These are phyloP conservation scores for Aplysia californica DNA, from an alignment of 1,140 invertebrate genomes.

Conservation along the genomic window DNA sequence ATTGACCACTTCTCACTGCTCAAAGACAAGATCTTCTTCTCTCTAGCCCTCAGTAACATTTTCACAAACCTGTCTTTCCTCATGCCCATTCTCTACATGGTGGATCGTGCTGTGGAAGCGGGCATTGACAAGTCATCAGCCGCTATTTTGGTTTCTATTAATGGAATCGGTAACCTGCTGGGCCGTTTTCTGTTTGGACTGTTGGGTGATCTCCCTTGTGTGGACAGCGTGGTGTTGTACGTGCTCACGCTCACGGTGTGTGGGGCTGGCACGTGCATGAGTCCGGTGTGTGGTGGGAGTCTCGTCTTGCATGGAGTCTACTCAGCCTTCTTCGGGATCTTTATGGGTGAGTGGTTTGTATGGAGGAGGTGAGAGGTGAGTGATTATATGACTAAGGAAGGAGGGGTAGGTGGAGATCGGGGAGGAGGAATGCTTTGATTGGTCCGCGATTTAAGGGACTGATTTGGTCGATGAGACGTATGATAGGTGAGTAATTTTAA, in stretches of 20 bases:
- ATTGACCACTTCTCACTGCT: too few relatives aligned
- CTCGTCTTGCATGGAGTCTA: not conserved
- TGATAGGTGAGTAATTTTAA: too few relatives aligned
- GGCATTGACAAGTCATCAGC: not conserved
- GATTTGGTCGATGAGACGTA: too few relatives aligned
- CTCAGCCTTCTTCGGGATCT: not conserved
- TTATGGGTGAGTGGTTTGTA: constrained; percentile 1
- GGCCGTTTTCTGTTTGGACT: not conserved
- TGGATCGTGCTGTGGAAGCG: not conserved
- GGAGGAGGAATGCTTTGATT: too few relatives aligned
- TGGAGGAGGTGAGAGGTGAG: too few relatives aligned
- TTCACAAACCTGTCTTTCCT: not conserved
- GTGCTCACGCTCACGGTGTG: not conserved
- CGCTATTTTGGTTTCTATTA: not conserved
- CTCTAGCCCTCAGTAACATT: too few relatives aligned
- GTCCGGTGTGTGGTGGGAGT: not conserved
- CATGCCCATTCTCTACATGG: not conserved
- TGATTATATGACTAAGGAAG: too few relatives aligned
- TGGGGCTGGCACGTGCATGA: not conserved
- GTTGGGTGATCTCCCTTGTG: not conserved
- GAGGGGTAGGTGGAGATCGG: too few relatives aligned
- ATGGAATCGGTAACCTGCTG: not conserved
- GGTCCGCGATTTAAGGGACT: too few relatives aligned
- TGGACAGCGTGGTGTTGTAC: not conserved
- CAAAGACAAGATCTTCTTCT: too few relatives aligned